These are phyloP conservation scores for Trissoscelio sp. DNA, from an alignment of 2,888 invertebrate species.

Conservation along the genomic window DNA sequence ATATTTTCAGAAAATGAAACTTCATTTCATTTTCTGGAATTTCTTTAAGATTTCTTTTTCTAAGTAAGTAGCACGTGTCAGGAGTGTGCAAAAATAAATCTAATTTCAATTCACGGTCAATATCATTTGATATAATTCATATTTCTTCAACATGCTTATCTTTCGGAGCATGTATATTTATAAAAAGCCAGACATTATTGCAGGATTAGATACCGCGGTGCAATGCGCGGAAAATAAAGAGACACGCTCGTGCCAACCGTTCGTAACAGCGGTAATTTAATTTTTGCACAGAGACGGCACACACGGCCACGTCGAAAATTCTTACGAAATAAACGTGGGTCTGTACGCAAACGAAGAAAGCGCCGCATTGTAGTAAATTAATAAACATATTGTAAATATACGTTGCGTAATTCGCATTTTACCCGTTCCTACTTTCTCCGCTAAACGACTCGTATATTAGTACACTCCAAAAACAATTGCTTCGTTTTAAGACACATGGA, in stretches of 20 bases:
- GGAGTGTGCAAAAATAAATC: slow-evolving; percentile 30
- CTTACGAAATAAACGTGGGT: slow-evolving; percentile 21
- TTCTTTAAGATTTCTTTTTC: slow-evolving; percentile 18
- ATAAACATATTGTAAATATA: slow-evolving; percentile 15
- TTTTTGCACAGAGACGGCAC: background rate
- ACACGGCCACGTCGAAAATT: background rate
- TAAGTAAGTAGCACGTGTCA: slow-evolving; percentile 52
- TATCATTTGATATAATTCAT: slow-evolving; percentile 43
- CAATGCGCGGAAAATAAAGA: slow-evolving; percentile 47
- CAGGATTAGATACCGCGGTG: slow-evolving; percentile 33
- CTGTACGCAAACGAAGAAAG: slow-evolving; percentile 17
- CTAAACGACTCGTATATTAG: background rate
- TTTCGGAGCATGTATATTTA: slow-evolving; percentile 1
- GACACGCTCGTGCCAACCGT: slow-evolving; percentile 1
- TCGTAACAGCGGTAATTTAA: slow-evolving; percentile 11
- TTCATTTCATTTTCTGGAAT: slow-evolving; percentile 38
- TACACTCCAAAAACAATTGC: too few species aligned
- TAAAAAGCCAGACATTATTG: slow-evolving; percentile 35
- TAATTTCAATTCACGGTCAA: slow-evolving; percentile 60
- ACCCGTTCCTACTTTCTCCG: slow-evolving; percentile 23
- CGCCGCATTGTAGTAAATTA: slow-evolving; percentile 7
- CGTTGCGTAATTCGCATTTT: slow-evolving; percentile 21
- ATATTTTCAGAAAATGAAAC: slow-evolving; percentile 23
- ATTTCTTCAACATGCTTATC: slow-evolving; percentile 28
- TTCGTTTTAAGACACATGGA: too few species aligned